These are phyloP conservation scores for Lasioglossum albipes DNA, from an alignment of 1,140 invertebrate species.

Conservation along the genomic window DNA sequence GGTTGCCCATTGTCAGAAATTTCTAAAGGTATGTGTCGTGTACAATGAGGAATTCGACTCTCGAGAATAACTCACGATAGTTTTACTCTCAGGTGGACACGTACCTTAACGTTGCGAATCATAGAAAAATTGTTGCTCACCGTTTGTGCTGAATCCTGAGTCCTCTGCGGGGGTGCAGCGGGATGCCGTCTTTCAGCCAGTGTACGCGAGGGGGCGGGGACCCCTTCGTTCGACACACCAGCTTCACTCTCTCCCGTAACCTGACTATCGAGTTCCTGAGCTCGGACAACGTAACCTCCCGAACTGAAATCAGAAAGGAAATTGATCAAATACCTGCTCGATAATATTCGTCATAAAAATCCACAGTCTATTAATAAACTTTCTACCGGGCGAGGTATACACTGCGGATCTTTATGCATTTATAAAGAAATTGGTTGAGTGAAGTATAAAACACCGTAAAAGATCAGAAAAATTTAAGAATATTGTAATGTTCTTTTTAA, in stretches of 20 bases:
- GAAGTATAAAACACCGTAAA: no score
- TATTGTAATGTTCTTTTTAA: no score
- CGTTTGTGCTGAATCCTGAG: conserved; percentile 80
- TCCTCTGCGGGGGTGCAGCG: conserved; percentile 80
- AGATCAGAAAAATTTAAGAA: no score
- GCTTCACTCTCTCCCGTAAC: conserved; percentile 82
- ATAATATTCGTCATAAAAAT: no score
- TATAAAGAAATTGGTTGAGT: no score
- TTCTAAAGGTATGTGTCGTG: no score
- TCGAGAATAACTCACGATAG: no score
- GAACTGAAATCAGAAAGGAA: conserved; percentile 72
- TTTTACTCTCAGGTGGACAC: no score
- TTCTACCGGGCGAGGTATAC: no score
- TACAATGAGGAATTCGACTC: no score
- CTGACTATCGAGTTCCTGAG: conserved; percentile 79
- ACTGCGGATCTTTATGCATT: no score
- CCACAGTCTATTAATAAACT: no score
- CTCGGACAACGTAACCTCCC: conserved; percentile 78
- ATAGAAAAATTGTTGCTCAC: conserved; percentile 64
- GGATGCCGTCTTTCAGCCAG: conserved; percentile 87
- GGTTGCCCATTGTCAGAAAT: background rate
- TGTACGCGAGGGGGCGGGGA: conserved; percentile 85
- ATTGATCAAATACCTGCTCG: background rate
- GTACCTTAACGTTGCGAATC: conserved; percentile 2
- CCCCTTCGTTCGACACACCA: conserved; percentile 85